phyloP scores from a whole-genome alignment of 2,113 vertebrate species.

The Ascaphus truei region DNA sequence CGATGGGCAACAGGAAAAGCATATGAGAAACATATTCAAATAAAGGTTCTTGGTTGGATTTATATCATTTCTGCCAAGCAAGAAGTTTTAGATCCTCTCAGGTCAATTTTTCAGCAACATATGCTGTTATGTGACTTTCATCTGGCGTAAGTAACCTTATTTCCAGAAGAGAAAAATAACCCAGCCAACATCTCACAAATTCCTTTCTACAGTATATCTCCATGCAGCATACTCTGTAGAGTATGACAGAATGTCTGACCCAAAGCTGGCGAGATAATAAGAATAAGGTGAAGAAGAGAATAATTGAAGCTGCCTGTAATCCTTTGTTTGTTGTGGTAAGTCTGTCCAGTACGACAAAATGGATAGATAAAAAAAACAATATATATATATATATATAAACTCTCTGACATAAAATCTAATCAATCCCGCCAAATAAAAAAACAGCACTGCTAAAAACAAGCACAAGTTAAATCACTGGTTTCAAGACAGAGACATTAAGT shows the following conservation, averaged over 20 bases:
- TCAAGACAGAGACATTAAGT: neutral
- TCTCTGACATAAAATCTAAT: slow-evolving; percentile 23
- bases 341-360: slow-evolving; percentile 19
- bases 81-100: too few relatives aligned
- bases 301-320: slow-evolving; percentile 20
- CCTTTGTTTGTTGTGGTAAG: slow-evolving; percentile 21
- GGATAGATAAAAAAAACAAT: slow-evolving; percentile 23
- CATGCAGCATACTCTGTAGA: slow-evolving; percentile 13
- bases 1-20: too few relatives aligned
- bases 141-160: slow-evolving; percentile 25
- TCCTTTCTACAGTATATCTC: slow-evolving; percentile 15
- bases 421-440: slow-evolving; percentile 1
- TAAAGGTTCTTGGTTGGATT: too few relatives aligned
- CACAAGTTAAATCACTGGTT: slow-evolving; percentile 2
- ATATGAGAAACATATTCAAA: too few relatives aligned
- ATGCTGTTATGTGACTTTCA: too few relatives aligned
- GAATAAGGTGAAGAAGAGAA: slow-evolving; percentile 14
- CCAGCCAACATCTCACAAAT: slow-evolving; percentile 4
- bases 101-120: too few relatives aligned
- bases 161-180: slow-evolving; percentile 19
- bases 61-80: too few relatives aligned
- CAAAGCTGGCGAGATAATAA: slow-evolving; percentile 21
- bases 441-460: neutral
- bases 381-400: slow-evolving; percentile 11
- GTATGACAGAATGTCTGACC: slow-evolving; percentile 17